phyloP scores from a whole-genome alignment of 2,888 invertebrate genomes.

The Belgica antarctica region DNA sequence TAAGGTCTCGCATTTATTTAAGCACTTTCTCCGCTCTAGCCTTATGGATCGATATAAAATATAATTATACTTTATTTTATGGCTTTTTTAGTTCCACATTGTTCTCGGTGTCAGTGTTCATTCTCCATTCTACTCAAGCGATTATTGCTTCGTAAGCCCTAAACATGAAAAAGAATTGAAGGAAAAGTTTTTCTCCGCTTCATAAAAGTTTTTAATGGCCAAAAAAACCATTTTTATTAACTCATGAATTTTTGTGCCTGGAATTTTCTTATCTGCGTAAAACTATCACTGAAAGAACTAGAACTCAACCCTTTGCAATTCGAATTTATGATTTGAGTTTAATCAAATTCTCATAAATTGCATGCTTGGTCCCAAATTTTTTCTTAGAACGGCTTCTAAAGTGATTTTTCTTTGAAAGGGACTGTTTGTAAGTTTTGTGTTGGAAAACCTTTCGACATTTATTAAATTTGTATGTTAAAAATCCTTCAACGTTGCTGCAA shows the following conservation, averaged over 20 bases:
- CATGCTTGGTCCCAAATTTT: no score
- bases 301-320: no score
- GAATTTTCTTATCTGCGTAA: neutral
- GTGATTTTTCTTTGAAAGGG: no score
- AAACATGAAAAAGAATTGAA: neutral
- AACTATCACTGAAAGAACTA: no score
- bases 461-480: no score
- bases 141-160: neutral
- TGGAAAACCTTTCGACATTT: no score
- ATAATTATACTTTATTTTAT: constrained; percentile 20
- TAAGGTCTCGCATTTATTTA: neutral
- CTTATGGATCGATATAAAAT: constrained; percentile 5
- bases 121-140: neutral
- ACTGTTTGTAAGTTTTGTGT: no score
- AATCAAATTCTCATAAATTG: no score
- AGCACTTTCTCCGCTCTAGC: neutral
- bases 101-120: neutral
- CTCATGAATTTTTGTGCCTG: neutral
- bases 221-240: neutral
- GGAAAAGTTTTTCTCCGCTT: neutral
- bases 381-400: no score
- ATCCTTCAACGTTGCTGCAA: no score
- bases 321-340: no score
- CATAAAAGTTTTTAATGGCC: constrained; percentile 15
- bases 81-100: constrained; percentile 4